Conservation (phyloP, 2,113 vertebrate species). For the Brachyhypopomus gauderio region DNA sequence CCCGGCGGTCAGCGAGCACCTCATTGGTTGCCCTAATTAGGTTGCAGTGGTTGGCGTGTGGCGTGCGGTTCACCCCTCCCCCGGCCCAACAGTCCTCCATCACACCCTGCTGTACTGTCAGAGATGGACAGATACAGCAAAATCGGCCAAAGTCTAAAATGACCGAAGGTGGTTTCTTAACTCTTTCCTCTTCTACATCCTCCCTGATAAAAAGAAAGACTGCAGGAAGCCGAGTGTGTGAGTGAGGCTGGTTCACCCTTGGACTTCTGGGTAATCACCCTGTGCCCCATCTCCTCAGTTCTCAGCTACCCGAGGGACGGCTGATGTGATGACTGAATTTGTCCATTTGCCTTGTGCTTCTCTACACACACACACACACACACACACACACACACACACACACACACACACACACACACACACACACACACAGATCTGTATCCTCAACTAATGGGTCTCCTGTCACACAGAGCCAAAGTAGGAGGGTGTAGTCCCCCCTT, state of each 20-base stretch:
- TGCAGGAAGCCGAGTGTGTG: conserved; percentile 18
- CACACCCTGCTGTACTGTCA: conserved; percentile 29
- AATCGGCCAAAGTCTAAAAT: background rate
- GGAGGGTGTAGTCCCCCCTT: conserved; percentile 53
- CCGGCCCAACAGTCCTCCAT: background rate
- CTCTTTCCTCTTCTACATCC: conserved; percentile 64
- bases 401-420: conserved; percentile 38
- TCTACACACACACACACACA: conserved; percentile 42
- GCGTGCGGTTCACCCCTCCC: background rate
- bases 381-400: conserved; percentile 46
- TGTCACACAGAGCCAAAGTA: conserved; percentile 64
- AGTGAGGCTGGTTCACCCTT: conserved; percentile 36
- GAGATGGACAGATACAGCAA: background rate
- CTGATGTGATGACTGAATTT: conserved; percentile 76
- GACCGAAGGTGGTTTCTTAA: conserved; percentile 12
- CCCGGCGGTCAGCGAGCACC: conserved; percentile 51
- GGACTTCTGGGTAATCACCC: conserved; percentile 28
- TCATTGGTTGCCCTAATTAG: conserved; percentile 58
- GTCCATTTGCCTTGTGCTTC: conserved; percentile 71
- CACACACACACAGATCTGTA: conserved; percentile 49
- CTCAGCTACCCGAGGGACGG: conserved; percentile 59
- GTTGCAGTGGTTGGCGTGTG: conserved; percentile 60
- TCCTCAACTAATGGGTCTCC: conserved; percentile 66
- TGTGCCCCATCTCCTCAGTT: conserved; percentile 50
- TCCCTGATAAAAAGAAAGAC: conserved; percentile 67